A percentile compares a stretch with the other conserved stretches of the same genome.
Evolutionary conservation across 1,140 invertebrate genomes (phyloP).

Genomic region (Coptotermes formosanus): DNA sequence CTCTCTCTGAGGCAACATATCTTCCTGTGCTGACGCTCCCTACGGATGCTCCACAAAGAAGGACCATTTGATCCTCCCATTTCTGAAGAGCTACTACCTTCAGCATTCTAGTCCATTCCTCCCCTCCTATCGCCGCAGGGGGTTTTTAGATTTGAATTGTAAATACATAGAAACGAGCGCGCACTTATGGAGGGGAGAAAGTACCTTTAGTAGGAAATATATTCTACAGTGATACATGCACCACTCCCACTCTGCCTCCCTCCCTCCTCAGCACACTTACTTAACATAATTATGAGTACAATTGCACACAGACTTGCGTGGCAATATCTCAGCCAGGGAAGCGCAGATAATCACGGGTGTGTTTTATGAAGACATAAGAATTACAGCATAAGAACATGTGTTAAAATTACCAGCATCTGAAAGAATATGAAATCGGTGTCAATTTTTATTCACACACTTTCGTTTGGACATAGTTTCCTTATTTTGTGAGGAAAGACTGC

Average conservation of each 20-base stretch:
- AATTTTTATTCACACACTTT: no score
- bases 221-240: background rate
- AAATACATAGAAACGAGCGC: background rate
- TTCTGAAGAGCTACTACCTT: no score
- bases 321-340: background rate
- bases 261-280: background rate
- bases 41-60: background rate
- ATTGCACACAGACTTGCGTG: background rate
- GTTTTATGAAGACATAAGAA: no score
- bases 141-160: constrained; percentile 19
- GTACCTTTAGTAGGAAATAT: background rate
- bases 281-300: background rate
- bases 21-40: background rate
- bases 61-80: background rate
- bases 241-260: no score
- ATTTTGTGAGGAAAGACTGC: no score
- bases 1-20: background rate
- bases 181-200: background rate
- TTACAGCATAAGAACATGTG: no score
- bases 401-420: no score
- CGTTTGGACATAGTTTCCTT: no score
- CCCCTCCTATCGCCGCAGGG: background rate
- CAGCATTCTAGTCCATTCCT: background rate
- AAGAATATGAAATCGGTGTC: no score
- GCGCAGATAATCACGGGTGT: background rate